Evolutionary conservation across 2,113 vertebrate genomes (phyloP).

Genomic region (Pteronura brasiliensis): DNA sequence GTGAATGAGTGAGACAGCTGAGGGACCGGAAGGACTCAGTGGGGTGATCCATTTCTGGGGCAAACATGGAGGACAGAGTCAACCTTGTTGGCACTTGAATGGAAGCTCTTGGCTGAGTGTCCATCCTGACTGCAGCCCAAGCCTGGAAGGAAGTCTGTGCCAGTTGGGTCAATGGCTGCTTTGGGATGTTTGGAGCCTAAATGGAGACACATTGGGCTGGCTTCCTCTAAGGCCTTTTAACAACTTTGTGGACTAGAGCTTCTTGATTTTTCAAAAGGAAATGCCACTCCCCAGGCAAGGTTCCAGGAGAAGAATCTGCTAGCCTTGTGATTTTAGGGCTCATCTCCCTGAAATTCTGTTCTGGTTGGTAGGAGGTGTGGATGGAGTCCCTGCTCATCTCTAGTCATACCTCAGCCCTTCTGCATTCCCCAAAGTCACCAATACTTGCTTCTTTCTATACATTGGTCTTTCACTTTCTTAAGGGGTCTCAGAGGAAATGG

Average conservation of each 20-base stretch:
- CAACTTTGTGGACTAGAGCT: not conserved
- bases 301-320: not conserved
- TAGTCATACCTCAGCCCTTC: not conserved
- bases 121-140: not conserved
- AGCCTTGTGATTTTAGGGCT: not conserved
- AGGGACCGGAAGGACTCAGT: not conserved
- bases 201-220: not conserved
- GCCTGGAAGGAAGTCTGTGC: not conserved
- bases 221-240: not conserved
- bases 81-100: not conserved
- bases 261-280: not conserved
- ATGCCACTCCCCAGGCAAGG: not conserved
- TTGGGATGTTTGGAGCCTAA: not conserved
- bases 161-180: not conserved
- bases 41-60: not conserved
- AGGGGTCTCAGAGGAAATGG: not conserved
- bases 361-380: not conserved
- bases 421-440: not conserved
- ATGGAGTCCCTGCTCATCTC: not conserved
- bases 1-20: not conserved
- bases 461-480: not conserved
- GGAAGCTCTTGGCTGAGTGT: not conserved
- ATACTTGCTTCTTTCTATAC: not conserved
- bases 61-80: not conserved
- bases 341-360: not conserved